Evolutionary conservation across 1,140 invertebrate genomes (phyloP).

Genomic region (Drosophila setifemur): DNA sequence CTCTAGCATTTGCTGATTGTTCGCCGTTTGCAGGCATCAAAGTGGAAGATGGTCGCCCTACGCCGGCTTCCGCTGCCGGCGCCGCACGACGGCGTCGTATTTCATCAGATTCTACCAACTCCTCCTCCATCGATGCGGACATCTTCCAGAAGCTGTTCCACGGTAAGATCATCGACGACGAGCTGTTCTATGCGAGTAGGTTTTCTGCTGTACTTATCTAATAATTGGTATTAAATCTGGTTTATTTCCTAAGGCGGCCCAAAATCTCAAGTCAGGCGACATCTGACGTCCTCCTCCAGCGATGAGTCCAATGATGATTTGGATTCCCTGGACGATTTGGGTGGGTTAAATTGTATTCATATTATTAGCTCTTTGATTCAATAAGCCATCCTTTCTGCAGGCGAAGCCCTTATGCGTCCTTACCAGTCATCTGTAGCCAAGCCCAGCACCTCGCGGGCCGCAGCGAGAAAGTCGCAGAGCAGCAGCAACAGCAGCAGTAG

Average conservation of each 20-base stretch:
- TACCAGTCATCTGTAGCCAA: conserved; percentile 15
- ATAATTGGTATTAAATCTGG: not conserved
- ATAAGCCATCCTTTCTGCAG: not conserved
- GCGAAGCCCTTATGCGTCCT: conserved; percentile 52
- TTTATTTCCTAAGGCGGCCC: not conserved
- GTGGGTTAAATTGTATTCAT: conserved; percentile 1
- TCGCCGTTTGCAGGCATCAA: conserved; percentile 57
- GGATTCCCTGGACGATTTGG: conserved; percentile 56
- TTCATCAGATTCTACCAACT: conserved; percentile 58
- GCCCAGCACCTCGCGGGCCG: conserved; percentile 3
- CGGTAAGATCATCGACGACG: conserved; percentile 54
- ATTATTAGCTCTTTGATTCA: not conserved
- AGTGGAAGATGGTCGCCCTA: conserved; percentile 12
- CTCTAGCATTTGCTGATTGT: not conserved
- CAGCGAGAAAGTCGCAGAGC: conserved; percentile 8
- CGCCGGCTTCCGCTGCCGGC: conserved; percentile 5
- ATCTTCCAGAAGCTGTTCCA: conserved; percentile 68
- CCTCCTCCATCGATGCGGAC: conserved; percentile 63
- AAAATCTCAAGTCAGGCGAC: conserved; percentile 19
- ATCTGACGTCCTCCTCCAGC: conserved; percentile 42
- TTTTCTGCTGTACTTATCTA: not conserved
- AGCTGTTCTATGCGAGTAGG: conserved; percentile 35
- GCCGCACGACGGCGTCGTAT: conserved; percentile 29
- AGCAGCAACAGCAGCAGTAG: conserved; percentile 14
- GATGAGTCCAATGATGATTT: conserved; percentile 55